phyloP scores from a whole-genome alignment of 2,797 vertebrate genomes.

The Lagocephalus sceleratus region DNA sequence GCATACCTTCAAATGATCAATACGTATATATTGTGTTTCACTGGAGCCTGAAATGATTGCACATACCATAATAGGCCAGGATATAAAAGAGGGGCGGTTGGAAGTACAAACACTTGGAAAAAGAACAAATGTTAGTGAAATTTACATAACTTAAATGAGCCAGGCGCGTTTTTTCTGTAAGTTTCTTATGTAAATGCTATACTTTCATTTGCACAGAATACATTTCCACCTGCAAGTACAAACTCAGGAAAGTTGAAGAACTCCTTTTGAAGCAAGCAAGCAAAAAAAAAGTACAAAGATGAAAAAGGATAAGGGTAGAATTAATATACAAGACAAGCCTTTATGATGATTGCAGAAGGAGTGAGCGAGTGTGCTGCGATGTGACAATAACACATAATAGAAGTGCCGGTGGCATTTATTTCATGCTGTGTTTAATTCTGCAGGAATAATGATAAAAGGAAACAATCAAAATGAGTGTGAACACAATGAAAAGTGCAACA shows the following conservation, averaged over 20 bases:
- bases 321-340: conserved; percentile 28
- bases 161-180: conserved; percentile 24
- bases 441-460: conserved; percentile 78
- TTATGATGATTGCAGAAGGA: conserved; percentile 67
- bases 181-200: conserved; percentile 18
- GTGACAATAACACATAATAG: conserved; percentile 73
- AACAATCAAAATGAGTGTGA: conserved; percentile 75
- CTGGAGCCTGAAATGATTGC: conserved; percentile 72
- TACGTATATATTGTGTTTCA: conserved; percentile 48
- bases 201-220: conserved; percentile 30
- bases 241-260: conserved; percentile 45
- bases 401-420: conserved; percentile 74
- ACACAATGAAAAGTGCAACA: conserved; percentile 68
- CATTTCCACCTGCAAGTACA: conserved; percentile 35
- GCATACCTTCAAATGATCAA: conserved; percentile 52
- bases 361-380: conserved; percentile 48
- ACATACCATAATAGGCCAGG: conserved; percentile 65
- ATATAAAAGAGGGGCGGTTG: conserved; percentile 46
- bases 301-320: no score
- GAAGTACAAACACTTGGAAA: conserved; percentile 61
- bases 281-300: not conserved
- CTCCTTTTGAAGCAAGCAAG: conserved; percentile 33
- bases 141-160: conserved; percentile 55
- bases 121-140: conserved; percentile 62
- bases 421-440: conserved; percentile 80